Evolutionary conservation across 2,888 invertebrate genomes (phyloP).

Genomic region (Seira ritae): DNA sequence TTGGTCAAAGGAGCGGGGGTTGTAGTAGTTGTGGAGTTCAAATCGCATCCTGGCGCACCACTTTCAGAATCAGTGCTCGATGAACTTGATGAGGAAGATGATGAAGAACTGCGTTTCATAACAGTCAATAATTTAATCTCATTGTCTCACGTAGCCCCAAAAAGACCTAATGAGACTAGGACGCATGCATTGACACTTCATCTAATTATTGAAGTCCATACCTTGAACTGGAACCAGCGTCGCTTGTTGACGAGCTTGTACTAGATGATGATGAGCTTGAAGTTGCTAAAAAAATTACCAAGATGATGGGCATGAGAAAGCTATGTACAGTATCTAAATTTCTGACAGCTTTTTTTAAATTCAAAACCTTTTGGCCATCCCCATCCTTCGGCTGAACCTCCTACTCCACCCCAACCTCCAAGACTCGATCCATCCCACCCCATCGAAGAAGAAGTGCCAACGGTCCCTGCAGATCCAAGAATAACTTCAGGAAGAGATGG

Average conservation of each 20-base stretch:
- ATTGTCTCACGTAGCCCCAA: background rate
- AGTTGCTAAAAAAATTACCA: too few species aligned
- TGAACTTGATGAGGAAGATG: background rate
- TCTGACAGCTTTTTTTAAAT: too few species aligned
- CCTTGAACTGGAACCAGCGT: too few species aligned
- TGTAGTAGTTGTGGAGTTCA: slow-evolving; percentile 9
- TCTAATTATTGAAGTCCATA: too few species aligned
- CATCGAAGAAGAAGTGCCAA: background rate
- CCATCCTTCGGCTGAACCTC: slow-evolving; percentile 33
- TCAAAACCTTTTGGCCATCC: slow-evolving; percentile 41
- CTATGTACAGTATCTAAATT: too few species aligned
- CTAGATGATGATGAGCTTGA: too few species aligned
- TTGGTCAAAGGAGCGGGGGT: background rate
- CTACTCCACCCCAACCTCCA: slow-evolving; percentile 32
- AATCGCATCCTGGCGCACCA: background rate
- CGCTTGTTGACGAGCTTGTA: too few species aligned
- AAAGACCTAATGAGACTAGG: too few species aligned
- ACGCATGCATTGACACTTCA: too few species aligned
- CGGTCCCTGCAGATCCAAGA: slow-evolving; percentile 31
- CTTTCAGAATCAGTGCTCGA: background rate
- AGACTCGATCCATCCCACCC: slow-evolving; percentile 35
- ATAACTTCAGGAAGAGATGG: slow-evolving; percentile 35
- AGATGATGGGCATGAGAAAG: too few species aligned
- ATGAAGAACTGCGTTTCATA: background rate
- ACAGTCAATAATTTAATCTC: background rate